Evolutionary conservation across 2,888 invertebrate species (phyloP).

Genomic region (Macaria liturata): DNA sequence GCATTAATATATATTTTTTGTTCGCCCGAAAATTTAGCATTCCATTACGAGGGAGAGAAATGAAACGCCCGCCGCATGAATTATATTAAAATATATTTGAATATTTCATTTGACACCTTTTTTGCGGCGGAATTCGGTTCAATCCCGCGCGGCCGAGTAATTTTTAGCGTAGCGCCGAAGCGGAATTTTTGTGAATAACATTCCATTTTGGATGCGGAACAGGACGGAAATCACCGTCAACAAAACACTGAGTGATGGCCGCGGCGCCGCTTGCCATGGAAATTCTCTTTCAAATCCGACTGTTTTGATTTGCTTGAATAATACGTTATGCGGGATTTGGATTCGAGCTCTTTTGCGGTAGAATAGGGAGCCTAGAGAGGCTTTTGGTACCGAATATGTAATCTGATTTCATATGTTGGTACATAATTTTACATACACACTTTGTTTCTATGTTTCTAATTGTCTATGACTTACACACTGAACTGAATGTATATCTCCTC

Average conservation of each 20-base stretch:
- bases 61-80: constrained; percentile 84
- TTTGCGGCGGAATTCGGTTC: constrained; percentile 80
- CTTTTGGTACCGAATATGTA: no score
- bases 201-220: constrained; percentile 79
- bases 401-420: no score
- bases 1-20: constrained; percentile 84
- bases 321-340: constrained; percentile 27
- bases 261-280: constrained; percentile 55
- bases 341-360: constrained; percentile 19
- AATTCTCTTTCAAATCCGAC: constrained; percentile 69
- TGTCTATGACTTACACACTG: no score
- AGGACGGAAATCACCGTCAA: constrained; percentile 79
- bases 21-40: constrained; percentile 83
- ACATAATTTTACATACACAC: no score
- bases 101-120: constrained; percentile 84
- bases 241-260: constrained; percentile 75
- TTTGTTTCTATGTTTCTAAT: no score
- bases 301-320: constrained; percentile 55
- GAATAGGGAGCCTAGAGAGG: not conserved
- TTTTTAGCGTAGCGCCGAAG: constrained; percentile 78
- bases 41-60: constrained; percentile 84
- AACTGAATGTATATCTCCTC: no score
- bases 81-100: constrained; percentile 84
- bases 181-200: constrained; percentile 80
- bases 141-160: constrained; percentile 77